Base-by-base conservation (phyloP, 2,797 vertebrate species). In the Danio choprae region DNA sequence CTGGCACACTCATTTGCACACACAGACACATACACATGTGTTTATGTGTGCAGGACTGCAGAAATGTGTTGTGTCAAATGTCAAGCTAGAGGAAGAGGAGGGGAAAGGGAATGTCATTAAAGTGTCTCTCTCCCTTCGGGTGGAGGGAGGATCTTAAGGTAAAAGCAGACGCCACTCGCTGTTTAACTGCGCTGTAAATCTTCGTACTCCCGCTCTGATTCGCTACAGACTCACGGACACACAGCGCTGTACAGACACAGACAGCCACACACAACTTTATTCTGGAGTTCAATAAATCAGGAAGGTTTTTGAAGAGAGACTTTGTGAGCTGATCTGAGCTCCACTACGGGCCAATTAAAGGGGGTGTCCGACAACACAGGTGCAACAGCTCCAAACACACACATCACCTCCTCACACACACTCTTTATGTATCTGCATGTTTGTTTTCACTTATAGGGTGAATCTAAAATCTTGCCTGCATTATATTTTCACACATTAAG, bases 171-270 rank as follows among this genome's bases (percentile, higher is more conserved):
- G 51, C 44, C 50, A 55, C 74, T 60, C 5, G 36, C 59, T 70
- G 64, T 81, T 84, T 78, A 78, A 84, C 73, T 70, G 38, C 60
- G 55, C 50, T 63, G 20, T 79, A 81, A 78, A 75, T 77, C 76
- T 43, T 71, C 56, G 41, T 59, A 9, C 29, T 59, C 51, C 48
- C 53, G 74, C 68, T 59, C 62, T 44, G 55, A 79, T 67, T 68
- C 81, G 36, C 55, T 56, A 73, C 65, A 76, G 43, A 77, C n/a
- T 48, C 43, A 71, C 48, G 46, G 41, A 59, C 51, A 53, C 65
- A 46, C 48, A 20, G 36, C 10, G 6, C 36, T 48, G 12, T 36
- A 67, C 9, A 62, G 46, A 46, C 58, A 62, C 53, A 62, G 18
- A 63, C n/a, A 51, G 16, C 46, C 8, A 63, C 71, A 75, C 48